These are phyloP conservation scores for Megalurothrips usitatus DNA, from an alignment of 2,888 invertebrate species.

Conservation along the genomic window DNA sequence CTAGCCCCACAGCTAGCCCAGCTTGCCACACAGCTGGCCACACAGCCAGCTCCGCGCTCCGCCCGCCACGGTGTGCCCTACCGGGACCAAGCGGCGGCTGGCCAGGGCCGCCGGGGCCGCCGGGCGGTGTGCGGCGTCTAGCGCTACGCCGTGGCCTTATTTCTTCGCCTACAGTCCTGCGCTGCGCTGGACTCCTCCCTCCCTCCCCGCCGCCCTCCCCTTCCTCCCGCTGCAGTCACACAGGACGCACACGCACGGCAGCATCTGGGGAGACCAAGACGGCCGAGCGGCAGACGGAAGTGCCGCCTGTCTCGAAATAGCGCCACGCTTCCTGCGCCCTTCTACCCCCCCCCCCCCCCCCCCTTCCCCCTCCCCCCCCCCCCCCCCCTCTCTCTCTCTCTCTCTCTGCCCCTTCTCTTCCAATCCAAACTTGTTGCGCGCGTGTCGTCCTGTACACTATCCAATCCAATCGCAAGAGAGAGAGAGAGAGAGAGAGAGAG, in stretches of 20 bases:
- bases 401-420: background rate
- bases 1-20: too few species aligned
- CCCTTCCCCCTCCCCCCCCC: background rate
- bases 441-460: background rate
- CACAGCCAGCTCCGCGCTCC: too few species aligned
- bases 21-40: too few species aligned
- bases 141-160: background rate
- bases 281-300: background rate
- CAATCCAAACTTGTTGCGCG: background rate
- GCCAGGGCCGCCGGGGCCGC: too few species aligned
- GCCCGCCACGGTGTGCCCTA: too few species aligned
- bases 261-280: background rate
- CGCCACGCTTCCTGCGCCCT: background rate
- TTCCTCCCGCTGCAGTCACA: background rate
- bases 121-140: too few species aligned
- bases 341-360: conserved; percentile 9
- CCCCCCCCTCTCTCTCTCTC: background rate
- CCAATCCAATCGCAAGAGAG: background rate
- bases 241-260: too few species aligned
- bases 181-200: background rate
- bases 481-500: too few species aligned
- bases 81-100: too few species aligned
- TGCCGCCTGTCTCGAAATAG: conserved; percentile 14
- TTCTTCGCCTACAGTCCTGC: background rate
- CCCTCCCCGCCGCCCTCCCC: background rate